A percentile compares a stretch with the other conserved stretches of the same genome.
Evolutionary conservation across 2,113 vertebrate species (phyloP).

Genomic region (Cryptomyrus ogoouensis): DNA sequence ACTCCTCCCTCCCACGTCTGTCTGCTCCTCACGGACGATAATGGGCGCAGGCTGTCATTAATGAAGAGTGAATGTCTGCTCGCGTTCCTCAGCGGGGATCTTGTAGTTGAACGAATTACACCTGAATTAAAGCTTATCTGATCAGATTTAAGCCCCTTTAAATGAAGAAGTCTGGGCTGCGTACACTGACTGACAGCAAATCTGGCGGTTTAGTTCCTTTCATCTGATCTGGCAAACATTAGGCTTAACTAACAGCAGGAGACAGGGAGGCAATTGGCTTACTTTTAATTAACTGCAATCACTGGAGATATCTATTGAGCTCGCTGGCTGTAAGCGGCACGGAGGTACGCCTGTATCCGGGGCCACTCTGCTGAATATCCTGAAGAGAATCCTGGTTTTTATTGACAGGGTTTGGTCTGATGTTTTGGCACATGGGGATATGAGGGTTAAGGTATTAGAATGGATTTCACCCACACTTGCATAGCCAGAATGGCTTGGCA

Average conservation of each 20-base stretch:
- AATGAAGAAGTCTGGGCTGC: conserved; percentile 17
- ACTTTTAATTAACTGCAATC: conserved; percentile 40
- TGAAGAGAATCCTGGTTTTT: not conserved
- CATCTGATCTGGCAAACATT: conserved; percentile 48
- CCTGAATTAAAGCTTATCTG: not conserved
- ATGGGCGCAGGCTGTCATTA: not conserved
- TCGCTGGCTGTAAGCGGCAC: conserved; percentile 39
- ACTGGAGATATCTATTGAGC: conserved; percentile 39
- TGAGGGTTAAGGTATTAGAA: not conserved
- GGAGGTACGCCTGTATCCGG: conserved; percentile 22
- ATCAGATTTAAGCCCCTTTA: not conserved
- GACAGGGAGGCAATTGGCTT: conserved; percentile 47
- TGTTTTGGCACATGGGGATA: not conserved
- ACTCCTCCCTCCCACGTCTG: no score
- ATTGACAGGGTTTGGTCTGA: not conserved
- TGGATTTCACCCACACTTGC: not conserved
- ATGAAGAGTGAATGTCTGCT: not conserved
- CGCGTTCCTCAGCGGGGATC: not conserved
- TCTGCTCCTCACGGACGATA: not conserved
- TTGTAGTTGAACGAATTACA: not conserved
- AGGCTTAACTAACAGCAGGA: conserved; percentile 44
- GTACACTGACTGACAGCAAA: conserved; percentile 40
- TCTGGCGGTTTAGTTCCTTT: conserved; percentile 45
- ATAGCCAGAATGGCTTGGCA: not conserved
- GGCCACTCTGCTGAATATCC: not conserved